A percentile compares a stretch with the other conserved stretches of the same genome.
phyloP scores from a whole-genome alignment of 1,140 invertebrate genomes.

The Spodoptera frugiperda region DNA sequence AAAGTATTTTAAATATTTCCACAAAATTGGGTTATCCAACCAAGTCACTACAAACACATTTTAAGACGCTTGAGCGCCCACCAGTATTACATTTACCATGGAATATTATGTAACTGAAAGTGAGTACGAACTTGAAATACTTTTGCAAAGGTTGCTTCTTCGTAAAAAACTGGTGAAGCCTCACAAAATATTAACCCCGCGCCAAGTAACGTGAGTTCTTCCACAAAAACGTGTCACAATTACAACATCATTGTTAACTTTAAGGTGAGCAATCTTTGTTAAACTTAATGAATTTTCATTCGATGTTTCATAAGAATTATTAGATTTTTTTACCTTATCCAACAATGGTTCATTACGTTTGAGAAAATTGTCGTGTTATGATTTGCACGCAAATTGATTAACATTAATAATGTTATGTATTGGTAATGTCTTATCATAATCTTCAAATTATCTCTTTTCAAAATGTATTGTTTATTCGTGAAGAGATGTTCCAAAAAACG shows the following conservation, averaged over 20 bases:
- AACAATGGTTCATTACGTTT: slow-evolving; percentile 17
- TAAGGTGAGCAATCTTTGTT: slow-evolving; percentile 54
- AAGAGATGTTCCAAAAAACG: no score
- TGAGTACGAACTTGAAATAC: slow-evolving; percentile 17
- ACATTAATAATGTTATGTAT: no score
- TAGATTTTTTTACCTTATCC: slow-evolving; percentile 3
- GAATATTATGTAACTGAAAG: neutral
- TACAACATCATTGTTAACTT: slow-evolving; percentile 60
- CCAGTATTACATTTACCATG: neutral
- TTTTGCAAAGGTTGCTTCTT: slow-evolving; percentile 4
- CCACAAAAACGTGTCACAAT: slow-evolving; percentile 62
- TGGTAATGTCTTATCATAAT: no score
- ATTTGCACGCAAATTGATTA: neutral
- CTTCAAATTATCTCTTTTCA: no score
- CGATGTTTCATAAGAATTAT: neutral
- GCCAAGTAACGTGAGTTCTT: slow-evolving; percentile 21
- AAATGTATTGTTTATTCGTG: no score
- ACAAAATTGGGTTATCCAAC: no score
- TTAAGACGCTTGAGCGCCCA: neutral
- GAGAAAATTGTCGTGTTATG: slow-evolving; percentile 11
- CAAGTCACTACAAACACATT: slow-evolving; percentile 1
- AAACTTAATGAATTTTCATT: slow-evolving; percentile 27
- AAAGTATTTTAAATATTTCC: no score
- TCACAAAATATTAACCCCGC: slow-evolving; percentile 5
- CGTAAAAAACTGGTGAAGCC: slow-evolving; percentile 1